phyloP scores from a whole-genome alignment of 2,888 invertebrate species.

The Rotaria magnacalcarata region DNA sequence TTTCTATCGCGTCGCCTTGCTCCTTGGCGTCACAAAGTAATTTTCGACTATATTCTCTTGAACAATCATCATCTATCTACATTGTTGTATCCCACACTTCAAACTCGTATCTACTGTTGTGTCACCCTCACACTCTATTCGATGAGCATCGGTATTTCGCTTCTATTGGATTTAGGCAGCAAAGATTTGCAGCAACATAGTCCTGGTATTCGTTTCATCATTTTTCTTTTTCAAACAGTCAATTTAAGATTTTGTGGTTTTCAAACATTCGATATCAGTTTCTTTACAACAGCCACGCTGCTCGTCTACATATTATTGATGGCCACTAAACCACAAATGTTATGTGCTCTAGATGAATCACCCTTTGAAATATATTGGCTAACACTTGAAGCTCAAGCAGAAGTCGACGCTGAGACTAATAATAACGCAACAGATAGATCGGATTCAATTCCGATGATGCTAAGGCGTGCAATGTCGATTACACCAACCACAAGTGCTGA shows the following conservation, averaged over 20 bases:
- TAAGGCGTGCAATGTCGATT: not conserved
- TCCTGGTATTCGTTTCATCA: not conserved
- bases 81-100: not conserved
- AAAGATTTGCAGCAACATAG: not conserved
- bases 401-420: not conserved
- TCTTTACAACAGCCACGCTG: not conserved
- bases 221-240: constrained; percentile 3
- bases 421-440: not conserved
- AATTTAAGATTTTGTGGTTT: constrained; percentile 12
- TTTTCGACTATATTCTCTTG: not conserved
- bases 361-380: not conserved
- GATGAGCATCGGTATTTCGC: not conserved
- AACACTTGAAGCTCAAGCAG: not conserved
- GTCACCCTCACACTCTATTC: not conserved
- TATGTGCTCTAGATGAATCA: constrained; percentile 14
- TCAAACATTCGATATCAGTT: not conserved
- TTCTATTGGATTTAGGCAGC: not conserved
- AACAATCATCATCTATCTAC: constrained; percentile 11
- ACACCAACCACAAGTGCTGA: not conserved
- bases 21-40: constrained; percentile 2
- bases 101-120: not conserved
- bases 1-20: not conserved
- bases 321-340: not conserved
- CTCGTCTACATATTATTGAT: constrained; percentile 2
- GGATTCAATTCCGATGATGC: not conserved